phyloP scores from a whole-genome alignment of 1,140 invertebrate genomes.

The Neotoxoptera formosana region DNA sequence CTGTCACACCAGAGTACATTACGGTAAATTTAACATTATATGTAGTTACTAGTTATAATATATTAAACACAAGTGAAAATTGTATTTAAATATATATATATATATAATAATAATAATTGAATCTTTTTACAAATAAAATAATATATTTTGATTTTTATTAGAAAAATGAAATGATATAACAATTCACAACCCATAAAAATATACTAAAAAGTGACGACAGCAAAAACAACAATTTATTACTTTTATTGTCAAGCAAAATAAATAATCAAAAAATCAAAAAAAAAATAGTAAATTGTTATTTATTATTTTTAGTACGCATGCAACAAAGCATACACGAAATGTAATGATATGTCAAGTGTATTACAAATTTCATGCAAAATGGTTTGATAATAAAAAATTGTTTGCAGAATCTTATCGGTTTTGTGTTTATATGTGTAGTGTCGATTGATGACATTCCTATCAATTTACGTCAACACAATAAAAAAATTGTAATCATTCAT shows the following conservation, averaged over 20 bases:
- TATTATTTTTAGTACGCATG: not conserved
- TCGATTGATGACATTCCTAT: not conserved
- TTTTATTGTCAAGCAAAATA: not conserved
- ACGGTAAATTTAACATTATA: not conserved
- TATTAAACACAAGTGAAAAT: not conserved
- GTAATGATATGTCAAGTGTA: not conserved
- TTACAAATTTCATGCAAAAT: not conserved
- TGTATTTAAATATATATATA: not conserved
- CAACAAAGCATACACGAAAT: conserved; percentile 1
- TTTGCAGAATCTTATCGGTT: not conserved
- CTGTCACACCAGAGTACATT: not conserved
- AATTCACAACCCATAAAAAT: not conserved
- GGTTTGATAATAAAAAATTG: not conserved
- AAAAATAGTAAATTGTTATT: not conserved
- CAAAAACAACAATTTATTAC: not conserved
- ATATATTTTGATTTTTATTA: too few relatives aligned
- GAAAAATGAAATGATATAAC: not conserved
- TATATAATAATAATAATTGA: not conserved
- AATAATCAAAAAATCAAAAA: not conserved
- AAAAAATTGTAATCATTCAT: not conserved
- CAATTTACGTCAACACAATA: not conserved
- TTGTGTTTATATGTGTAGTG: not conserved
- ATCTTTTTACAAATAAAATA: not conserved
- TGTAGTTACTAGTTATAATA: not conserved
- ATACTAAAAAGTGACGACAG: not conserved